Percentiles rank a stretch among this genome's conserved stretches.
phyloP scores from a whole-genome alignment of 2,888 invertebrate genomes.

The Metellina segmentata region DNA sequence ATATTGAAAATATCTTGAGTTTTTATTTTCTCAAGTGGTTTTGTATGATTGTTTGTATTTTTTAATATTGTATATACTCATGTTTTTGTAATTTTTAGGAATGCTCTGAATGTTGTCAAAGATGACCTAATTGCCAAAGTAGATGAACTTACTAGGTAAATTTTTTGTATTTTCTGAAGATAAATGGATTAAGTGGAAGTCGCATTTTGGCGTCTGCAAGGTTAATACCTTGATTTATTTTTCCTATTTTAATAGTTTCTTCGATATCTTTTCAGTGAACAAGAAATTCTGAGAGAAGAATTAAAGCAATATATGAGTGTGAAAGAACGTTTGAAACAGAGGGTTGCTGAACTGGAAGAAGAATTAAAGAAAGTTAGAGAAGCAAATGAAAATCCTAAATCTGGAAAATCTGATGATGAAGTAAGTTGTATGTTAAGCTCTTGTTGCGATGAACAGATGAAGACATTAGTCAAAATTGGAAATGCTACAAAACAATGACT shows the following conservation, averaged over 20 bases:
- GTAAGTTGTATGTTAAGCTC: slow-evolving; percentile 79
- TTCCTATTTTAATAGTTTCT: not conserved
- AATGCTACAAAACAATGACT: too few relatives aligned
- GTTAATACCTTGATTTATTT: not conserved
- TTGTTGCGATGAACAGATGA: not conserved
- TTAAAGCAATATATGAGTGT: slow-evolving; percentile 91
- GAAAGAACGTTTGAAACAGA: slow-evolving; percentile 89
- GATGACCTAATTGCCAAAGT: slow-evolving; percentile 99
- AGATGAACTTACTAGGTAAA: slow-evolving; percentile 87
- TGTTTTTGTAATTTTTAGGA: slow-evolving; percentile 81
- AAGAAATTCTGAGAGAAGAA: slow-evolving; percentile 97
- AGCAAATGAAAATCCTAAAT: slow-evolving; percentile 85
- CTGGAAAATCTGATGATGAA: slow-evolving; percentile 84
- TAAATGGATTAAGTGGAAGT: not conserved
- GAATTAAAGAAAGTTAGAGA: slow-evolving; percentile 93
- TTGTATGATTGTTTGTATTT: not conserved
- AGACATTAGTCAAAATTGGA: too few relatives aligned
- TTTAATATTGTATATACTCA: not conserved
- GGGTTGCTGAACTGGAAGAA: slow-evolving; percentile 91
- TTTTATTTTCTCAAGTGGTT: not conserved
- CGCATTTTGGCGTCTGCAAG: not conserved
- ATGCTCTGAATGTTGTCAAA: slow-evolving; percentile 99
- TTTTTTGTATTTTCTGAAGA: not conserved
- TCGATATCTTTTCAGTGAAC: slow-evolving; percentile 80
- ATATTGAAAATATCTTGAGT: not conserved